Evolutionary conservation across 2,113 vertebrate species (phyloP).

Genomic region (Dolichallabes microphthalmus): DNA sequence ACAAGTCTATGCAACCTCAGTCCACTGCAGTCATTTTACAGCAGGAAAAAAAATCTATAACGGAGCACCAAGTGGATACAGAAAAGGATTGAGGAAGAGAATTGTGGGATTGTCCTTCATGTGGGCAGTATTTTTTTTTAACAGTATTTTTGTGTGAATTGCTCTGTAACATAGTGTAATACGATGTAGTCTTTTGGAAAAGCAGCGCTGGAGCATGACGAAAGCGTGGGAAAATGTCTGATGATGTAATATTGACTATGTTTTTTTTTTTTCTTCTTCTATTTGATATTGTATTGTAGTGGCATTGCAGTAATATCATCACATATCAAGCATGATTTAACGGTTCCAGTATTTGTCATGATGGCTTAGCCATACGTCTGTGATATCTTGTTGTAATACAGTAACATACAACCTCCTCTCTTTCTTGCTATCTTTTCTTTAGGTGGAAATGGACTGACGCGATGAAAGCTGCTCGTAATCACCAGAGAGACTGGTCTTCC

Average conservation of each 20-base stretch:
- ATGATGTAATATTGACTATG: neutral
- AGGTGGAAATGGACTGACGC: conserved; percentile 71
- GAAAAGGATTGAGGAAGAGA: conserved; percentile 63
- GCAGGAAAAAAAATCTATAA: conserved; percentile 65
- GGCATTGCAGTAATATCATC: conserved; percentile 67
- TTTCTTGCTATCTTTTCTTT: conserved; percentile 51
- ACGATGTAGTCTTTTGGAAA: neutral
- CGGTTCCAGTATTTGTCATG: conserved; percentile 66
- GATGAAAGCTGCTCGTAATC: conserved; percentile 63
- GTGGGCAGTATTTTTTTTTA: neutral
- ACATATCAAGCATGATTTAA: conserved; percentile 57
- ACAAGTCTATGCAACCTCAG: conserved; percentile 19
- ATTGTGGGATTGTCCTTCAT: conserved; percentile 53
- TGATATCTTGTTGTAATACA: conserved; percentile 47
- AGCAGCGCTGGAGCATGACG: neutral
- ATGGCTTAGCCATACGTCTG: conserved; percentile 49
- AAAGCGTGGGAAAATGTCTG: neutral
- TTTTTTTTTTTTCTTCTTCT: neutral
- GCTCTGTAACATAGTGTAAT: neutral
- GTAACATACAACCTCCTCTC: conserved; percentile 34
- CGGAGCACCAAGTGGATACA: conserved; percentile 69
- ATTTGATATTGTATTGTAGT: conserved; percentile 25
- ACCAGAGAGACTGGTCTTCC: conserved; percentile 59
- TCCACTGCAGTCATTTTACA: conserved; percentile 65
- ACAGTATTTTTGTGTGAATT: conserved; percentile 7